These are phyloP conservation scores for Elaphurus davidianus DNA, from an alignment of 2,113 vertebrate genomes.

Conservation along the genomic window DNA sequence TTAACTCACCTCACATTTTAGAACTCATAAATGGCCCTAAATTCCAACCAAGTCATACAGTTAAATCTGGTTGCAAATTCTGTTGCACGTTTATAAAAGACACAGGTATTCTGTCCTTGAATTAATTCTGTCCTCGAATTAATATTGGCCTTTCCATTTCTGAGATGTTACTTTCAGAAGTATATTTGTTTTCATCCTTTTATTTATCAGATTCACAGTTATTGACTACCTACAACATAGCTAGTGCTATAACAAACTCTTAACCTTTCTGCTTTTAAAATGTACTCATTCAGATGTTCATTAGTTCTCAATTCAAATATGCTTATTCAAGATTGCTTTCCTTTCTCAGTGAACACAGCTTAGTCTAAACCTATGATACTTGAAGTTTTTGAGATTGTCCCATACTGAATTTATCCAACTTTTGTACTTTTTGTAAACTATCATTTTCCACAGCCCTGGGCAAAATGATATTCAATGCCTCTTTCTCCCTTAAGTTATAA, in stretches of 20 bases:
- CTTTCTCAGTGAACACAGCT: neutral
- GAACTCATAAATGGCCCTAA: neutral
- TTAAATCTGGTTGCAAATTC: neutral
- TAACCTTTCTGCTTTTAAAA: neutral
- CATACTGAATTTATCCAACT: neutral
- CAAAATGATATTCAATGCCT: neutral
- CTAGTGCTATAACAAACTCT: no score
- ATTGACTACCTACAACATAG: neutral
- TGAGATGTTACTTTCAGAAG: neutral
- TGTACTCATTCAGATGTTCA: neutral
- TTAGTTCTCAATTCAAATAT: neutral
- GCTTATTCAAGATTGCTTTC: neutral
- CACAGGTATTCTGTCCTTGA: neutral
- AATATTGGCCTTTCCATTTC: fast-evolving
- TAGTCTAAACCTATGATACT: neutral
- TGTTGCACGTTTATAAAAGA: neutral
- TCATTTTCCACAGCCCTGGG: neutral
- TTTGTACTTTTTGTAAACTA: neutral
- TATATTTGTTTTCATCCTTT: neutral
- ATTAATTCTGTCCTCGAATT: neutral
- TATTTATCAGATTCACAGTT: neutral
- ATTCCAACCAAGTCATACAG: neutral
- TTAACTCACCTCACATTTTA: neutral
- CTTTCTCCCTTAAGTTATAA: neutral
- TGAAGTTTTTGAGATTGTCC: neutral